Percentiles rank a stretch among this genome's conserved stretches.
These are phyloP conservation scores for Fopius arisanus DNA, from an alignment of 1,140 invertebrate species.

Conservation along the genomic window DNA sequence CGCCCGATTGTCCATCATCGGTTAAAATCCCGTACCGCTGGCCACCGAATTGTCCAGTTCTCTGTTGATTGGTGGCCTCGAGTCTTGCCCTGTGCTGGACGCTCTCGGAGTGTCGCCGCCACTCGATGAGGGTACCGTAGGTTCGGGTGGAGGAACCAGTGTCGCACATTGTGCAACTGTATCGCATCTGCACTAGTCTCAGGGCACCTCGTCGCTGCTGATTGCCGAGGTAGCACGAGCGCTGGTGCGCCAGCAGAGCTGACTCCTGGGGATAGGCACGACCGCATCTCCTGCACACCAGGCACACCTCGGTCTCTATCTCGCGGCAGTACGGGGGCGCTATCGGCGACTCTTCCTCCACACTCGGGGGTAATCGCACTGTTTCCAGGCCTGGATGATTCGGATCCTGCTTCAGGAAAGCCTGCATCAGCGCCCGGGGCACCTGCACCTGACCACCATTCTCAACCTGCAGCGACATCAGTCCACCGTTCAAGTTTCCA, in stretches of 20 bases:
- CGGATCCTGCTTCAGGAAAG: constrained; percentile 73
- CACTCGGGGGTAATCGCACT: constrained; percentile 62
- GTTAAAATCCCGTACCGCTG: constrained; percentile 19
- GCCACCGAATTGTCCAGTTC: constrained; percentile 28
- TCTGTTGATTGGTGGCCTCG: constrained; percentile 45
- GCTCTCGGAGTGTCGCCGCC: constrained; percentile 74
- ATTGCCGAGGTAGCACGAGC: constrained; percentile 72
- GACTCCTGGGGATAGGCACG: constrained; percentile 80
- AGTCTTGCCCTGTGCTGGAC: constrained; percentile 64
- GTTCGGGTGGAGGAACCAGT: constrained; percentile 64
- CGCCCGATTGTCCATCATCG: constrained; percentile 46
- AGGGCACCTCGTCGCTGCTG: constrained; percentile 72
- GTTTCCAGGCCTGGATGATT: constrained; percentile 73
- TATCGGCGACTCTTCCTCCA: constrained; percentile 58
- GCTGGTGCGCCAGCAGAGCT: constrained; percentile 77
- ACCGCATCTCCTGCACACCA: constrained; percentile 87
- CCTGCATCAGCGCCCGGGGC: constrained; percentile 70
- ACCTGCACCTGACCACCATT: constrained; percentile 69
- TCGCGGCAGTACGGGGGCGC: constrained; percentile 64
- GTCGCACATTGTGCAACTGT: constrained; percentile 75
- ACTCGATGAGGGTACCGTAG: constrained; percentile 69
- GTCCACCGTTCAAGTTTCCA: constrained; percentile 45
- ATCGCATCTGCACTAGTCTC: constrained; percentile 73
- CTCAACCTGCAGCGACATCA: constrained; percentile 59
- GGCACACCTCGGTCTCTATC: constrained; percentile 79